Evolutionary conservation across 2,113 vertebrate genomes (phyloP).

Genomic region (Oryzias woworae): DNA sequence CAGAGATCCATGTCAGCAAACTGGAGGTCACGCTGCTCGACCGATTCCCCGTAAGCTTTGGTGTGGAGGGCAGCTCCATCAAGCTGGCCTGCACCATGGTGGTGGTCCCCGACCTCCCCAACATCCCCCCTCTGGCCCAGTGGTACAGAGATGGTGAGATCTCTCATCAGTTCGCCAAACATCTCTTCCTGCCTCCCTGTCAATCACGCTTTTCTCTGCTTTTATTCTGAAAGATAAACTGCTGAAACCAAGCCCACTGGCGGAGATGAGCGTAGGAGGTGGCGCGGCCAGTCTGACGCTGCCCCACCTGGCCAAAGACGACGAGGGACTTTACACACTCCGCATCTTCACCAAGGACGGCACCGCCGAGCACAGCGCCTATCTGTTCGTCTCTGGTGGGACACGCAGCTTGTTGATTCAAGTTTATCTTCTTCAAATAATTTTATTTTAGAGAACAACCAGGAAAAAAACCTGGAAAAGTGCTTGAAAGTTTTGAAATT

Average conservation of each 20-base stretch:
- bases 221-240: constrained; percentile 77
- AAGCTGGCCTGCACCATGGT: constrained; percentile 85
- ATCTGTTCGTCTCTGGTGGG: constrained; percentile 91
- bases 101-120: constrained; percentile 88
- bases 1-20: constrained; percentile 83
- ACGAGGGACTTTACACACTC: constrained; percentile 95
- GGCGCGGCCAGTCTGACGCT: constrained; percentile 85
- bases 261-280: constrained; percentile 82
- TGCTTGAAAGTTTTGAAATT: no score
- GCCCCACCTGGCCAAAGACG: constrained; percentile 91
- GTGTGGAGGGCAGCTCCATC: constrained; percentile 85
- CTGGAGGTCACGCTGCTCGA: constrained; percentile 90
- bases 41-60: constrained; percentile 89
- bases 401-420: neutral
- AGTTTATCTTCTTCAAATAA: neutral
- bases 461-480: no score
- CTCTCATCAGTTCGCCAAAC: neutral
- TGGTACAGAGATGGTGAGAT: constrained; percentile 95
- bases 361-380: constrained; percentile 89
- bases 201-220: neutral
- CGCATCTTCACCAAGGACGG: constrained; percentile 88
- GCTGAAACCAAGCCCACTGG: constrained; percentile 84
- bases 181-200: neutral
- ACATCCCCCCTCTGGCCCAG: constrained; percentile 84
- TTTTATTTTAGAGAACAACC: neutral